phyloP scores from a whole-genome alignment of 2,113 vertebrate species.

The Pangasianodon hypophthalmus region DNA sequence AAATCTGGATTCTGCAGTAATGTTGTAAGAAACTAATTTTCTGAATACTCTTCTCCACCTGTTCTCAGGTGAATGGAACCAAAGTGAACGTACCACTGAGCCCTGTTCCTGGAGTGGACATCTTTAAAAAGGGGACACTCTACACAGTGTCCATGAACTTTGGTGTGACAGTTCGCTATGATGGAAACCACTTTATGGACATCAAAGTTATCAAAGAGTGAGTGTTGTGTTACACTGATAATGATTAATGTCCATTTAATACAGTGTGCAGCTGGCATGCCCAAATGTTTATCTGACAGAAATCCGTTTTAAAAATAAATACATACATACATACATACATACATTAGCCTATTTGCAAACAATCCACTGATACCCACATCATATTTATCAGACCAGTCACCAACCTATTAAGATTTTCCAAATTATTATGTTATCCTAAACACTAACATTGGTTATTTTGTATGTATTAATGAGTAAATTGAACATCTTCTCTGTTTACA shows the following conservation, averaged over 20 bases:
- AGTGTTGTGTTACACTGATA: slow-evolving; percentile 47
- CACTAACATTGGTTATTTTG: too few relatives aligned
- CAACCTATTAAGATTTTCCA: too few relatives aligned
- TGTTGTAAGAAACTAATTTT: background rate
- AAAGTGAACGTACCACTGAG: slow-evolving; percentile 55
- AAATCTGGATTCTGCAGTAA: background rate
- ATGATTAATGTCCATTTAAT: background rate
- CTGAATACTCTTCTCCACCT: background rate
- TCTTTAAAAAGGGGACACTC: slow-evolving; percentile 54
- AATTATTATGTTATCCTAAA: background rate
- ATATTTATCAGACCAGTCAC: too few relatives aligned
- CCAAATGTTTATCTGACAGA: background rate
- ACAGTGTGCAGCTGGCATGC: background rate
- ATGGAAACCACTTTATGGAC: slow-evolving; percentile 75
- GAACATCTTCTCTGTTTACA: slow-evolving; percentile 51
- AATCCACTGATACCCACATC: too few relatives aligned
- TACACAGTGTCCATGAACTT: slow-evolving; percentile 54
- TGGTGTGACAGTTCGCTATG: slow-evolving; percentile 75
- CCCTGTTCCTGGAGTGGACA: slow-evolving; percentile 45
- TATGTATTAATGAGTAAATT: too few relatives aligned
- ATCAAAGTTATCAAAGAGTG: slow-evolving; percentile 76
- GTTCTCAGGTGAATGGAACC: slow-evolving; percentile 55
- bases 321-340: too few relatives aligned
- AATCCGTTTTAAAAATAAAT: background rate
- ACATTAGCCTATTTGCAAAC: too few relatives aligned